Conservation (phyloP, 2,888 invertebrate species). For the Eremobia ochroleuca region DNA sequence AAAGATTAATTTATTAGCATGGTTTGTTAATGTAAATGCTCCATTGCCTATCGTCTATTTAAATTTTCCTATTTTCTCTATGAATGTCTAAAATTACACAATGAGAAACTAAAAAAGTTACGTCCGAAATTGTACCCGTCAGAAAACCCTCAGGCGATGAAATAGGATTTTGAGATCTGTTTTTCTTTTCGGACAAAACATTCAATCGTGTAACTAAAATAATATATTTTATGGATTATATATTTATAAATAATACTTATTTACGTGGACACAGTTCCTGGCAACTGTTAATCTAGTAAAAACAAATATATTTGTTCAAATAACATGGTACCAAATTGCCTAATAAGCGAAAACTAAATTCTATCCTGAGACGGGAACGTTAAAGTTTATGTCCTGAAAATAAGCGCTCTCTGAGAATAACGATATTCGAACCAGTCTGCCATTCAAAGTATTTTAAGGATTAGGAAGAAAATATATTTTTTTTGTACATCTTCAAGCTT, state of each 20-base stretch:
- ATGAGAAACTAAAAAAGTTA: not conserved
- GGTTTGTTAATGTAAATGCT: not conserved
- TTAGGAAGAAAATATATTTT: constrained; percentile 18
- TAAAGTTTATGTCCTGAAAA: constrained; percentile 60
- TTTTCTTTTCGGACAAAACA: not conserved
- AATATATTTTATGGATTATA: too few relatives aligned
- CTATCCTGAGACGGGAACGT: constrained; percentile 28
- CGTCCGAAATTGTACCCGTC: not conserved
- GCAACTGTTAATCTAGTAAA: not conserved
- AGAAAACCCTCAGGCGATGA: constrained; percentile 1
- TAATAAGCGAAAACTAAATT: constrained; percentile 48
- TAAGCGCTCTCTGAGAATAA: constrained; percentile 57
- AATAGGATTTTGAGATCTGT: not conserved
- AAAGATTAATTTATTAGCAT: not conserved
- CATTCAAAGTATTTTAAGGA: constrained; percentile 35
- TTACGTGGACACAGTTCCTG: not conserved
- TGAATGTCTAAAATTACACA: not conserved
- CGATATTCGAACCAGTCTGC: constrained; percentile 39
- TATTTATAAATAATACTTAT: too few relatives aligned
- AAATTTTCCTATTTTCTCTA: not conserved
- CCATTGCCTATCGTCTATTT: not conserved
- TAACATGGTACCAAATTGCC: constrained; percentile 40
- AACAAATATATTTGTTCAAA: constrained; percentile 30
- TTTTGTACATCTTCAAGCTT: too few relatives aligned
- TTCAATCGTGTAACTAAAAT: not conserved